phyloP scores from a whole-genome alignment of 2,797 vertebrate genomes.

The Halcyon leucocephala region DNA sequence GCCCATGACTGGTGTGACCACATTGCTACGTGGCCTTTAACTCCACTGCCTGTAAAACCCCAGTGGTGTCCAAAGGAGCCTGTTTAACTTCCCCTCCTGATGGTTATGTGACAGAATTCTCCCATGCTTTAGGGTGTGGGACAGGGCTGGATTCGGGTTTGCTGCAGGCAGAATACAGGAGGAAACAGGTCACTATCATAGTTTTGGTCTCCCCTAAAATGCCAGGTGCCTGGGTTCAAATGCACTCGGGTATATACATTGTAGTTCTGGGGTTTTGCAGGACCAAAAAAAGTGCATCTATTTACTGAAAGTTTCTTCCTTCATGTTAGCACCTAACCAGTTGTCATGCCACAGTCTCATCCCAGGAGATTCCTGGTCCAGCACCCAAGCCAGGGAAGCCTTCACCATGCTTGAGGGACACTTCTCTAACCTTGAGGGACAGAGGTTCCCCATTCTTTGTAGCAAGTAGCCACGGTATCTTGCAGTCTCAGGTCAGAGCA shows the following conservation, averaged over 20 bases:
- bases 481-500: background rate
- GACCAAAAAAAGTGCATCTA: background rate
- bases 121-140: background rate
- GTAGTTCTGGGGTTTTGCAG: background rate
- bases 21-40: rapidly evolving
- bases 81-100: background rate
- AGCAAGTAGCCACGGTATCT: background rate
- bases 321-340: background rate
- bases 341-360: rapidly evolving
- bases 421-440: background rate
- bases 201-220: background rate
- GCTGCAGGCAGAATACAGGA: background rate
- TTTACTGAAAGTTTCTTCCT: background rate
- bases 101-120: background rate
- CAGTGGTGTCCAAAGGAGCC: background rate
- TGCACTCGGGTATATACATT: background rate
- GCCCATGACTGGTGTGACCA: background rate
- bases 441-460: background rate
- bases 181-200: background rate
- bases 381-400: background rate
- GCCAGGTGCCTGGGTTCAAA: background rate
- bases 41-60: background rate
- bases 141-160: background rate
- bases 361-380: background rate
- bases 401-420: background rate